Base-by-base conservation (phyloP, 1,140 invertebrate species). In the Heliconius hewitsoni region DNA sequence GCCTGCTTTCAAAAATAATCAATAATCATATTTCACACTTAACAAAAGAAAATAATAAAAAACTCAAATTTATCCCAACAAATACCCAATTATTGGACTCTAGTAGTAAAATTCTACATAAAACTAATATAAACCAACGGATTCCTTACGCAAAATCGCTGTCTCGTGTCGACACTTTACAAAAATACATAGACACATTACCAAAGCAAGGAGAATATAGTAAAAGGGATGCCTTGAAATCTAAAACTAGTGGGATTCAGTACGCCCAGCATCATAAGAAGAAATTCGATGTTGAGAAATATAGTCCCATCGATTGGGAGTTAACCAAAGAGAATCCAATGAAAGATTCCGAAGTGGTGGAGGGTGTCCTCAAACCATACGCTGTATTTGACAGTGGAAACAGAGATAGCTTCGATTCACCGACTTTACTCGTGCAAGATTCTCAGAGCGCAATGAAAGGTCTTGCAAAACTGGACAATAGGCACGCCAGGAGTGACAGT, bases 141-240 rank as follows among this genome's bases (percentile, higher is more conserved):
- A 13, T 30, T 66, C 60, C 60, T 3, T 66, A 30, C n/a, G 3
- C 60, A 30, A 66, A 30, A 27, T 30, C 27, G 60, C 11, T 66
- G 23, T 66, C 60, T 66, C 60, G 60, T 30, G 23, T 66, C 1
- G 60, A 66, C 9, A 66, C 60, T 30, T 30, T 66, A 16, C 60
- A 66, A 30, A 66, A 66, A 9, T 66, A 27, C 27, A 27, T 66
- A 13, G 60, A 66, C 9, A 66, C 60, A n/a, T 55, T 66, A 8
- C 34, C 34, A 6, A 72, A 57, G 16, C 74, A 60, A 30, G 74
- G 50, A 42, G 70, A 75, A 23, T 57, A 80, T 55, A 76, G 13
- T 19, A 80, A 76, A 55, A 80, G 70, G 19, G 66, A 76, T n/a
- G 60, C 60, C 11, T 16, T 66, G 0, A 27, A 30, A 30, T 66